phyloP scores from a whole-genome alignment of 2,888 invertebrate genomes.

The Lycia hirtaria region DNA sequence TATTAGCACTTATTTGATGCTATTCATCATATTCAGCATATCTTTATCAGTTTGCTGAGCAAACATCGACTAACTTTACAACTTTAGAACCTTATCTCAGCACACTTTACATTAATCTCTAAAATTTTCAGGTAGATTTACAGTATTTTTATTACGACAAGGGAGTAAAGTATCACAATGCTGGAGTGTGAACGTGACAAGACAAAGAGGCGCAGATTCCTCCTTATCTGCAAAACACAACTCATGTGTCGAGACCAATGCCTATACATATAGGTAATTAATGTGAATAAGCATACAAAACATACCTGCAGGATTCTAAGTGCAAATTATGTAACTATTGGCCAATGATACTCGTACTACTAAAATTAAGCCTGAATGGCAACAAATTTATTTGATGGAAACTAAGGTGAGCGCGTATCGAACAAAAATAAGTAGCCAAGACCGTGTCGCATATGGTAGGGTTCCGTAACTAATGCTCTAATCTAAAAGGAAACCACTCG shows the following conservation, averaged over 20 bases:
- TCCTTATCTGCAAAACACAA: conserved; percentile 47
- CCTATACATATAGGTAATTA: no score
- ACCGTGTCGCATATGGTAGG: no score
- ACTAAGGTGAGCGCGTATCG: no score
- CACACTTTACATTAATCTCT: not conserved
- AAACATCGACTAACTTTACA: conserved; percentile 44
- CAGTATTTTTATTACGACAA: conserved; percentile 12
- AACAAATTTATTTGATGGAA: not conserved
- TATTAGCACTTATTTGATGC: conserved; percentile 53
- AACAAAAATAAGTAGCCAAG: no score
- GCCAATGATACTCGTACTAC: not conserved
- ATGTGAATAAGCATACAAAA: conserved; percentile 9
- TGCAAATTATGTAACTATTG: conserved; percentile 15
- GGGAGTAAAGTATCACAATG: not conserved
- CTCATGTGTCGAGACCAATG: conserved; percentile 33
- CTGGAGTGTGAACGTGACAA: conserved; percentile 17
- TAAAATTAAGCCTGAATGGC: not conserved
- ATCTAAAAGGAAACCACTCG: no score
- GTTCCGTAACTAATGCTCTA: no score
- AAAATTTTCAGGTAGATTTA: not conserved
- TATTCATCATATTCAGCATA: conserved; percentile 70
- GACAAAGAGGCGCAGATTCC: conserved; percentile 33
- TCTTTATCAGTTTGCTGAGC: conserved; percentile 59
- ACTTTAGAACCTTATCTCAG: conserved; percentile 6
- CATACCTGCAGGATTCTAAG: conserved; percentile 3